phyloP scores from a whole-genome alignment of 1,140 invertebrate species.

The Ericerus pela region DNA sequence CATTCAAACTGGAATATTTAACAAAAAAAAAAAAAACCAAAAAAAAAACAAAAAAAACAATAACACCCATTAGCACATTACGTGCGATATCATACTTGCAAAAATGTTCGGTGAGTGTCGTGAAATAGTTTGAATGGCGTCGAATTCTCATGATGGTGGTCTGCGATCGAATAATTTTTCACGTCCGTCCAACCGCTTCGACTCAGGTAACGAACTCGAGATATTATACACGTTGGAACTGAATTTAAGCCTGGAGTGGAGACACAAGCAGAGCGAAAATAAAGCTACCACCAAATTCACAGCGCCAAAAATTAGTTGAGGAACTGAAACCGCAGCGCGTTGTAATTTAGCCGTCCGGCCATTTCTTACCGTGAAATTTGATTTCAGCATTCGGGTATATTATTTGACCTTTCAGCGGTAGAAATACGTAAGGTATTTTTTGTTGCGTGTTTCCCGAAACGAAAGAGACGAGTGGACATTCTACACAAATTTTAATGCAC shows the following conservation, averaged over 20 bases:
- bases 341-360: neutral
- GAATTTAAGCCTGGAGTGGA: neutral
- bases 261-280: neutral
- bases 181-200: slow-evolving; percentile 58
- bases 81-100: slow-evolving; percentile 40
- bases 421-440: slow-evolving; percentile 67
- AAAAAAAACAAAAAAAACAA: too few relatives aligned
- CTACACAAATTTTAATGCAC: slow-evolving; percentile 37
- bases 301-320: neutral
- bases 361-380: slow-evolving; percentile 53
- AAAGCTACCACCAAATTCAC: too few relatives aligned
- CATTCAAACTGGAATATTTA: too few relatives aligned
- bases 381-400: slow-evolving; percentile 74
- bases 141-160: slow-evolving; percentile 57
- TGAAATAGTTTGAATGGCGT: slow-evolving; percentile 56
- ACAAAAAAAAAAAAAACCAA: too few relatives aligned
- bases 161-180: slow-evolving; percentile 51
- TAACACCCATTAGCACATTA: too few relatives aligned
- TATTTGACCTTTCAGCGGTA: slow-evolving; percentile 67
- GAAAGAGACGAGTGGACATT: slow-evolving; percentile 66
- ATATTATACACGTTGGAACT: slow-evolving; percentile 66
- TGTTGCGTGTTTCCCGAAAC: slow-evolving; percentile 55
- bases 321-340: too few relatives aligned
- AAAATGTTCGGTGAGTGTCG: slow-evolving; percentile 60
- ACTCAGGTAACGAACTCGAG: slow-evolving; percentile 61